Evolutionary conservation across 1,140 invertebrate genomes (phyloP), one percentile per base, ranked within the genome.

Genomic region (Neelides sp.): DNA sequence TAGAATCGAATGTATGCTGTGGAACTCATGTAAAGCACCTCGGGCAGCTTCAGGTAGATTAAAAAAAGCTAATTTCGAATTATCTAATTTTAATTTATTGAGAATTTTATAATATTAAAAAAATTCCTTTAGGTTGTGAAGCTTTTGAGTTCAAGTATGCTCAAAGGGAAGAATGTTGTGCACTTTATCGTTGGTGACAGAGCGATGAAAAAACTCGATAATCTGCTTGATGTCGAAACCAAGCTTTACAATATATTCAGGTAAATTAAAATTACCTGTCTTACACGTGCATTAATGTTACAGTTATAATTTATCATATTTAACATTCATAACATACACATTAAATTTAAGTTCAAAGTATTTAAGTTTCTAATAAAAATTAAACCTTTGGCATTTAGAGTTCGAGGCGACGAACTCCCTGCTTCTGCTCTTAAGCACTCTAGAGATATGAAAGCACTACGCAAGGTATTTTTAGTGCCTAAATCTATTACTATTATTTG

Each of bases 1-100:
- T 87, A 36, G 84, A 88, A 55, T 73, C 74, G 28, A 85, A 85
- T 62, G 78, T 87, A 73, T 90, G 85, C 65, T 90, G 85, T 69
- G 85, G 85, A 19, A 90, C 85, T 1, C 85, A 90, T 68, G 81
- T 88, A 2, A 72, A 72, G 2, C 85, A 83, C 68, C 67, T 86
- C 27, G 73, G 75, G 55, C 81, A 89, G 63, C 67, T 90, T 36
- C 85, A 89, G 73, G 74, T 75, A 61, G 40, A 46, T 12, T 24
- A n/a, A 4, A 40, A 8, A 8, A 41, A 41, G 26, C 7, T 40
- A 19, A 40, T 40, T 8, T n/a, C 30, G 30, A n/a, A 39, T 20
- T 34, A 30, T 17, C 22, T 36, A 8, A n/a, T 12, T 49, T 39
- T 39, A 13, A 19, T 12, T 30, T 19, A 24, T 8, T 36, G 8